Evolutionary conservation across 2,888 invertebrate genomes (phyloP).

Genomic region (Tortricodes alternella): DNA sequence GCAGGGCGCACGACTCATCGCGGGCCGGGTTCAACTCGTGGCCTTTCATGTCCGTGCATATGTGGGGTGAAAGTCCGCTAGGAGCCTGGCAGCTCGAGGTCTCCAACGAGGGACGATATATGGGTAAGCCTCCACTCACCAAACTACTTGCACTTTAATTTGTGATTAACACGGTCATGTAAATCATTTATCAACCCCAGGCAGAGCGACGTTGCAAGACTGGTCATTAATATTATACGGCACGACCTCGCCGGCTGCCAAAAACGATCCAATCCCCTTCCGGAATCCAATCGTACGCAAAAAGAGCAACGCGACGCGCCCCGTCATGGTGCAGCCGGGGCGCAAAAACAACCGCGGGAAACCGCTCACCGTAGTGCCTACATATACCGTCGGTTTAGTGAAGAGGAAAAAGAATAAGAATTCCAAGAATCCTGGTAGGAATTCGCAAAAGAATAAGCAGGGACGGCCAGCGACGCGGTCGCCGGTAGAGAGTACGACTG

Average conservation of each 20-base stretch:
- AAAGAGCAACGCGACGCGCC: conserved; percentile 70
- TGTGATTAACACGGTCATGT: conserved; percentile 40
- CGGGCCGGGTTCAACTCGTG: conserved; percentile 97
- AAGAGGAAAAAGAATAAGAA: conserved; percentile 83
- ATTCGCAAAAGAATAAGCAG: conserved; percentile 78
- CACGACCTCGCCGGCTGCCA: conserved; percentile 86
- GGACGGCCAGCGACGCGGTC: conserved; percentile 79
- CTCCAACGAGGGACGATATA: conserved; percentile 95
- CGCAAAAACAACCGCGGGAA: conserved; percentile 71
- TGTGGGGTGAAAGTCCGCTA: conserved; percentile 98
- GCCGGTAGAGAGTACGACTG: conserved; percentile 78
- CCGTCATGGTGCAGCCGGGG: conserved; percentile 69
- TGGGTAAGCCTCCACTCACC: conserved; percentile 84
- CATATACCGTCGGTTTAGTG: conserved; percentile 72
- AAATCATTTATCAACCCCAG: conserved; percentile 76
- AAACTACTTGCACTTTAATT: conserved; percentile 26
- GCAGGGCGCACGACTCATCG: conserved; percentile 92
- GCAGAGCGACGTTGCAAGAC: conserved; percentile 94
- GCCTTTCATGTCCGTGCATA: conserved; percentile 99
- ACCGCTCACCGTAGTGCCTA: conserved; percentile 63
- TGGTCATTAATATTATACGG: conserved; percentile 97
- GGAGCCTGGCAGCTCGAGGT: conserved; percentile 98
- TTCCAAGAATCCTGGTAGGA: conserved; percentile 77
- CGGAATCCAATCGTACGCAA: conserved; percentile 71
- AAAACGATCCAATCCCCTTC: conserved; percentile 84